Evolutionary conservation across 2,888 invertebrate genomes (phyloP), one percentile per base, ranked within the genome.

Genomic region (Notocelia uddmanniana): DNA sequence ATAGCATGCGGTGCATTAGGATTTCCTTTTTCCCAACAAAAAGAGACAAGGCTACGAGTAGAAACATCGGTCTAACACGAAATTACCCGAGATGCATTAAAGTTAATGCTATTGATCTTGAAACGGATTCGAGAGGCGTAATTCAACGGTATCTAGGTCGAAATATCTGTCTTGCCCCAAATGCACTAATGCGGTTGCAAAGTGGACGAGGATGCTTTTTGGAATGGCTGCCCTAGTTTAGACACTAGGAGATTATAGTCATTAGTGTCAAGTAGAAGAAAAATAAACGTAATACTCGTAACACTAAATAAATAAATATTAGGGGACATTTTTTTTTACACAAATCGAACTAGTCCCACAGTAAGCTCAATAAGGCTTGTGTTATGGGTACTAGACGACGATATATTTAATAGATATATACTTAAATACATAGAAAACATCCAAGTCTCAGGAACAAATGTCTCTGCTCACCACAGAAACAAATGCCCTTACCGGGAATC

Each of bases 121-220:
- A 68, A 72, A 55, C 71, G 34, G 67, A 66, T 70, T 63, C 41
- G 64, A 37, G 64, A 37, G 3, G 50, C 54, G 55, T 68, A 72
- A 68, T 68, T 75, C 69, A 74, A 70, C 63, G 64, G 76, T 76
- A 80, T 80, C 80, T 81, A 73, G 81, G 78, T 74, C 81, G 74
- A 73, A 76, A 75, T 75, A 77, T 78, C 76, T 74, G 73, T 73
- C 74, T 76, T 78, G 80, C 75, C 79, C 81, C 75, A 80, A 77
- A 79, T 81, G 69, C 74, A 76, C 76, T 70, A 58, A 74, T 62
- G 67, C 69, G 59, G 52, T 54, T 13, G 50, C 34, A 63, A 50
- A 57, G 41, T 45, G 18, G 41, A 54, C 23, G 66, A 66, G 64
- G 66, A 59, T 63, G 45, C 26, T 31, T 50, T 52, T 66, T 71